A percentile compares a stretch with the other conserved stretches of the same genome.
Conservation (phyloP, 2,888 invertebrate species). For the Escarpia spicata region DNA sequence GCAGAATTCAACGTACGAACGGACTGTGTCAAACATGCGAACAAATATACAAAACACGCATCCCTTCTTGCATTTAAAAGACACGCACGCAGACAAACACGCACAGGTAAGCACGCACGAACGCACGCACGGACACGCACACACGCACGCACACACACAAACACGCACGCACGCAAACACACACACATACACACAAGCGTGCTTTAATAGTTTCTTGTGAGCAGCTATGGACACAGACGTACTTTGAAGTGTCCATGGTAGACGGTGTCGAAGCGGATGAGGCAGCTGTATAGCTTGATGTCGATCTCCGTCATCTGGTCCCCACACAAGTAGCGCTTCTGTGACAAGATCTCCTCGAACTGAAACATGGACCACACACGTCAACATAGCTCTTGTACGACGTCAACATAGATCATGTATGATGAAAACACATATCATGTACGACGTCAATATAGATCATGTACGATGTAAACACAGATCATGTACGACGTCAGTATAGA, state of each 20-base stretch:
- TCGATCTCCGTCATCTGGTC: slow-evolving; percentile 59
- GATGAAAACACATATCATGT: too few species aligned
- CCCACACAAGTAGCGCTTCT: slow-evolving; percentile 54
- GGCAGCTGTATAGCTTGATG: slow-evolving; percentile 56
- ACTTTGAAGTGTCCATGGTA: slow-evolving; percentile 62
- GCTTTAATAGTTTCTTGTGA: neutral
- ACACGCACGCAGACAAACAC: neutral
- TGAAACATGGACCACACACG: slow-evolving; percentile 31
- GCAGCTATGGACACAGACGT: neutral
- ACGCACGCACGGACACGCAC: neutral
- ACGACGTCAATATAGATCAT: too few species aligned
- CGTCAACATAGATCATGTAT: too few species aligned
- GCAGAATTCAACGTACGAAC: neutral
- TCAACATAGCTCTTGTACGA: too few species aligned
- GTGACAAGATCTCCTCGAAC: slow-evolving; percentile 56
- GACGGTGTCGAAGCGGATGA: slow-evolving; percentile 62
- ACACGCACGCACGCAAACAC: neutral
- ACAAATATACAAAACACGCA: neutral
- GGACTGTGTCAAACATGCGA: neutral
- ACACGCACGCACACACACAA: neutral
- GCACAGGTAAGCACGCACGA: neutral
- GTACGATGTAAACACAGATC: too few species aligned
- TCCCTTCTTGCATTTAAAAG: neutral
- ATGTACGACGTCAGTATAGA: too few species aligned
- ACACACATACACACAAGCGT: neutral